Conservation (phyloP, 2,888 invertebrate species). For the Zele albiditarsus region DNA sequence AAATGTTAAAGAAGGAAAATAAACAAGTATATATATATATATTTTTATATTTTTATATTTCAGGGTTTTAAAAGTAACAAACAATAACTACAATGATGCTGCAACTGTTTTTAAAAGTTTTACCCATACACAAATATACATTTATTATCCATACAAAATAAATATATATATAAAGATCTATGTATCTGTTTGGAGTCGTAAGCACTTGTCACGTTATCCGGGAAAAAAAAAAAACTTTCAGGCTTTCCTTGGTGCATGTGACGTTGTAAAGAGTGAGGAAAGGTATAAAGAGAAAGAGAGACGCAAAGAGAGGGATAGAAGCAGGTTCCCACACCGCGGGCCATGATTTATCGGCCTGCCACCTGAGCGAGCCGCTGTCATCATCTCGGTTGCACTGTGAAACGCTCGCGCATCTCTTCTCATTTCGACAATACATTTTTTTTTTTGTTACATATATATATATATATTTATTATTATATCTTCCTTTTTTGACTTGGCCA, state of each 20-base stretch:
- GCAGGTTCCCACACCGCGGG: slow-evolving; percentile 64
- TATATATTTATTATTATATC: not conserved
- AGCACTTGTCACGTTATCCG: slow-evolving; percentile 22
- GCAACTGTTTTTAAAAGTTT: slow-evolving; percentile 2
- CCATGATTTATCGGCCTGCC: slow-evolving; percentile 69
- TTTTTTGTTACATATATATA: not conserved
- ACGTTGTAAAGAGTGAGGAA: slow-evolving; percentile 15
- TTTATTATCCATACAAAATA: not conserved
- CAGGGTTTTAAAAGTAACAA: not conserved
- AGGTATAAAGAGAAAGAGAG: slow-evolving; percentile 3
- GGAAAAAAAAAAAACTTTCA: slow-evolving; percentile 18
- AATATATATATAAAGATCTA: not conserved
- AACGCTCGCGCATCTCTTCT: slow-evolving; percentile 52
- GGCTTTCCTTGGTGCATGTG: slow-evolving; percentile 24
- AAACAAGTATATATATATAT: not conserved
- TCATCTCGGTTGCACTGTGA: slow-evolving; percentile 61
- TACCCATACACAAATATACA: not conserved
- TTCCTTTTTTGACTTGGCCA: slow-evolving; percentile 10
- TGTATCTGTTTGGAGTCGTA: not conserved
- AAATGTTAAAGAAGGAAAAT: not conserved
- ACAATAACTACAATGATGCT: not conserved
- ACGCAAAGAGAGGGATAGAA: slow-evolving; percentile 29
- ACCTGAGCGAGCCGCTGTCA: slow-evolving; percentile 67
- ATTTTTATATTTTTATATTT: not conserved
- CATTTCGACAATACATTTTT: slow-evolving; percentile 27